Evolutionary conservation across 2,797 vertebrate species (phyloP).

Genomic region (Acanthopagrus latus): DNA sequence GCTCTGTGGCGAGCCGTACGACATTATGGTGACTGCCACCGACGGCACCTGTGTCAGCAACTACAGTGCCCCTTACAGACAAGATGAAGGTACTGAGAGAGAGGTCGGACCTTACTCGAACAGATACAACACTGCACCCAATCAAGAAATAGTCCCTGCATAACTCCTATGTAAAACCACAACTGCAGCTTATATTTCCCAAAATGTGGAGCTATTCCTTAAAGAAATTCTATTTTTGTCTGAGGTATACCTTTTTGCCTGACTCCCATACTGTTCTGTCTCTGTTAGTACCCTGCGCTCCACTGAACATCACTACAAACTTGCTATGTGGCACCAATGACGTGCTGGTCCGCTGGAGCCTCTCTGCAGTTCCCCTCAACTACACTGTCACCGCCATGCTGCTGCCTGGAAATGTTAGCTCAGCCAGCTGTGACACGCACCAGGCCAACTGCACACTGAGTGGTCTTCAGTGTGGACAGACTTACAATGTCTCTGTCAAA

Average conservation of each 20-base stretch:
- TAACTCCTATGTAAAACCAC: background rate
- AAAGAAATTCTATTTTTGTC: background rate
- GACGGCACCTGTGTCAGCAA: slow-evolving; percentile 76
- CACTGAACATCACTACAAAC: slow-evolving; percentile 58
- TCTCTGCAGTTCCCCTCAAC: slow-evolving; percentile 49
- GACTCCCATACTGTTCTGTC: slow-evolving; percentile 16
- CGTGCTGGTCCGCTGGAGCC: slow-evolving; percentile 74
- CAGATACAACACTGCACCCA: no score
- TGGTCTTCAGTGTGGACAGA: slow-evolving; percentile 75
- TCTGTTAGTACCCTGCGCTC: slow-evolving; percentile 76
- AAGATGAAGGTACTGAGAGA: slow-evolving; percentile 74
- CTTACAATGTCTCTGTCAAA: slow-evolving; percentile 71
- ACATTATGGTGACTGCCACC: slow-evolving; percentile 67
- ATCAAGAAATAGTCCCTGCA: background rate
- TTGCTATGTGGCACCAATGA: slow-evolving; percentile 66
- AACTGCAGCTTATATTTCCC: background rate
- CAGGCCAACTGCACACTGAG: slow-evolving; percentile 67
- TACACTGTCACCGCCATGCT: slow-evolving; percentile 66
- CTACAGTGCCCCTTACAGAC: slow-evolving; percentile 61
- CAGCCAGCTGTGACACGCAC: slow-evolving; percentile 58
- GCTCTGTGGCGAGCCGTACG: slow-evolving; percentile 72
- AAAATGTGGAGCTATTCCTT: background rate
- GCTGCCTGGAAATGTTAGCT: slow-evolving; percentile 23
- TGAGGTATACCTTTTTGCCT: background rate
- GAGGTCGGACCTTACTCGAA: background rate